These are phyloP conservation scores for Aporophyla lueneburgensis DNA, from an alignment of 2,888 invertebrate genomes.

Conservation along the genomic window DNA sequence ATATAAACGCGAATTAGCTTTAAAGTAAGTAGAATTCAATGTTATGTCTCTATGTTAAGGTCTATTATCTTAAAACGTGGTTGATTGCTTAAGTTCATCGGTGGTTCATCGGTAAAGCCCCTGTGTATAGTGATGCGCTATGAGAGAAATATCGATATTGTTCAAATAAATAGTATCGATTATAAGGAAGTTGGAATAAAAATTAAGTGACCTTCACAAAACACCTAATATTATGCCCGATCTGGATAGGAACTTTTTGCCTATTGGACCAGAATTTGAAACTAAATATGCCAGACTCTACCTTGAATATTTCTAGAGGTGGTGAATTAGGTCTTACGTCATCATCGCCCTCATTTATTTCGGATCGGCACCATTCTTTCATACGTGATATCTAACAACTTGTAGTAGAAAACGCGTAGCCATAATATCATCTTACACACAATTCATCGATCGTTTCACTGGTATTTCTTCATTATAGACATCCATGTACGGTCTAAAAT, in stretches of 20 bases:
- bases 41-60: background rate
- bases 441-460: too few relatives aligned
- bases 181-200: background rate
- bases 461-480: too few relatives aligned
- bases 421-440: too few relatives aligned
- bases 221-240: background rate
- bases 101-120: constrained; percentile 6
- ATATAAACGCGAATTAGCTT: background rate
- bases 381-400: too few relatives aligned
- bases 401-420: too few relatives aligned
- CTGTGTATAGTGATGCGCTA: constrained; percentile 14
- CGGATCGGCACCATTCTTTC: too few relatives aligned
- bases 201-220: background rate
- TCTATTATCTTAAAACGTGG: background rate
- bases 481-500: too few relatives aligned
- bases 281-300: background rate
- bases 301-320: background rate
- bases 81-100: background rate
- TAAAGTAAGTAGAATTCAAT: background rate
- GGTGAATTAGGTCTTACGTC: too few relatives aligned
- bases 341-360: too few relatives aligned
- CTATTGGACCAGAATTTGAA: background rate
- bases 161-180: background rate
- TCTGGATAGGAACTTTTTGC: background rate
- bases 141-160: constrained; percentile 12